Evolutionary conservation across 64 coral and sea anemone genomes (phyloP), one percentile per base, ranked within the genome.

Genomic region (Montipora sp.): DNA sequence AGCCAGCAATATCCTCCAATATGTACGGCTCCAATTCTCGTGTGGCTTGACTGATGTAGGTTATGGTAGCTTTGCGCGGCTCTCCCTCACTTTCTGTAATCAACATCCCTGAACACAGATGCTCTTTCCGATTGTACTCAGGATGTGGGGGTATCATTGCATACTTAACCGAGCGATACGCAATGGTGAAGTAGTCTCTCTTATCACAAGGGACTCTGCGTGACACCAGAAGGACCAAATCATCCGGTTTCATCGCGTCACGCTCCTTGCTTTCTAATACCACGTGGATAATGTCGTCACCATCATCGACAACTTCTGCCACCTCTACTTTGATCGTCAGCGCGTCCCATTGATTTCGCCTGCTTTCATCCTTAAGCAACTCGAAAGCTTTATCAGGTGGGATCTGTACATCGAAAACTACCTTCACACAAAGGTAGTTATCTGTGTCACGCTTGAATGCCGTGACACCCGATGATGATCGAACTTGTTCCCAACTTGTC

Each of bases 21-120:
- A 96, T 76, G 88, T 92, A 96, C 14, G 65, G 67, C 8, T 79
- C 68, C 5, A 96, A 45, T 6, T 96, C 79, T 13, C 86, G 84
- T 7, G 94, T 96, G 18, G 87, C 89, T 79, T 96, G 94, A 70
- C 93, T 96, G 19, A 96, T 96, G 36, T 96, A 96, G 3, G 90
- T 96, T 55, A 96, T 68, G 7, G 58, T 77, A 50, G 90, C 74
- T 51, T 72, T 66, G 7, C 66, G 60, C 69, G 75, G 60, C 19
- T 79, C 72, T 8, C 73, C 73, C 18, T 92, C 77, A 58, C 65
- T 88, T 61, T 63, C 59, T 7, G 77, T 77, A 14, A 96, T 96
- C 51, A 96, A 61, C 84, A 87, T 83, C 21, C 94, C 94, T 15
- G 90, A 92, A 67, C 90, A 92, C 22, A 96, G 59, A 59, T 78